Base-by-base conservation (phyloP, 30 jellyfish, hydroid and myxozoan genomes). In the Pelagia noctiluca region DNA sequence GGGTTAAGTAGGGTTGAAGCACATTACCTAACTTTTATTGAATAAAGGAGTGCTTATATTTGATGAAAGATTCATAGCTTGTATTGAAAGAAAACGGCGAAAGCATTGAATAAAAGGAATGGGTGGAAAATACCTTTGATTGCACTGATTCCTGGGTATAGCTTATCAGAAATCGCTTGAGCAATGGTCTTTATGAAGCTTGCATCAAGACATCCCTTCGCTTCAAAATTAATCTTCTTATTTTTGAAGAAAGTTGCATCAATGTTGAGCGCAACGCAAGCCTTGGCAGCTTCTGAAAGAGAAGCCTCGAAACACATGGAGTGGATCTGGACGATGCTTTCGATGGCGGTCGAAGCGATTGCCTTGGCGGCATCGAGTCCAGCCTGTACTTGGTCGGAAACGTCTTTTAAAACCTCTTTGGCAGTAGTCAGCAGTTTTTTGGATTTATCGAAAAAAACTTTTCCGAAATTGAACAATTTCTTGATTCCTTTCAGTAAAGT, bases 131-230 rank as follows among this genome's bases (percentile, higher is more conserved):
- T 73, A 49, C 75, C 76, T 65, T 92, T 84, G 77, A 92, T 35
- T 42, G 90, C 86, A 36, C 53, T 78, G 7, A 84, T 66, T 63
- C 94, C 98, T 0, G 98, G 98, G 69, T 86, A 92, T 30, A 86
- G 73, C 81, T 79, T 65, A 54, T 79, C 89, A 53, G 89, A 34
- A 47, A 86, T 75, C 48, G 89, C 85, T 48, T 75, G 83, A 0
- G 96, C 96, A 13, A 86, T 76, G 23, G 63, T 72, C 63, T 86
- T 86, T 13, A 86, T 80, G 61, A 86, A 86, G 50, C 96, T 86
- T 0, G 76, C 89, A 86, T 86, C 90, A 54, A 86, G 64, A 37
- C 96, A 86, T 19, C 90, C 96, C 38, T 76, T n/a, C 3, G 90
- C 66, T 11, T 86, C 88, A 63, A 75, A 63, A 0, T 65, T 66